These are phyloP conservation scores for Strix uralensis DNA, from an alignment of 2,113 vertebrate genomes.

Conservation along the genomic window DNA sequence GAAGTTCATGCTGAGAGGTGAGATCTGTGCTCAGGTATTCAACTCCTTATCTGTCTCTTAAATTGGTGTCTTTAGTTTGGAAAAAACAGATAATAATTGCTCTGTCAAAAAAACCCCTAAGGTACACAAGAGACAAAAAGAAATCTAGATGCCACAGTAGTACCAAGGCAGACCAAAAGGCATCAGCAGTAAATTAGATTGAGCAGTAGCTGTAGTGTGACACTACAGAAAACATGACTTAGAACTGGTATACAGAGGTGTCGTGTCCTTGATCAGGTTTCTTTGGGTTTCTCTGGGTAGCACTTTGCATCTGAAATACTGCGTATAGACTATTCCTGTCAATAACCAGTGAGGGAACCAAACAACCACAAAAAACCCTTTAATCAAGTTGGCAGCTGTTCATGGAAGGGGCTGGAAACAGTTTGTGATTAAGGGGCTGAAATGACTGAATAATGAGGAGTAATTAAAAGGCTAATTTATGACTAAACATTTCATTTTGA, in stretches of 20 bases:
- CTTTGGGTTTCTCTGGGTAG: neutral
- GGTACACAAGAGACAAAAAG: neutral
- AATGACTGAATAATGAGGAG: constrained; percentile 20
- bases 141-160: neutral
- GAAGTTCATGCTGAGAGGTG: neutral
- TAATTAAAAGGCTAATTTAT: constrained; percentile 39
- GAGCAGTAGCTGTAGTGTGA: neutral
- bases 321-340: neutral
- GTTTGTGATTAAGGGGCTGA: neutral
- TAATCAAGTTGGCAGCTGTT: neutral
- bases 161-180: neutral
- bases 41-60: neutral
- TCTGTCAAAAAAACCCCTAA: neutral
- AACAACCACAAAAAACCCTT: neutral
- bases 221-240: neutral
- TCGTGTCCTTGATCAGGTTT: neutral
- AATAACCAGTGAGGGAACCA: neutral
- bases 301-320: neutral
- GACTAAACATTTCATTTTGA: constrained; percentile 21
- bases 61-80: neutral
- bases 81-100: neutral
- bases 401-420: neutral
- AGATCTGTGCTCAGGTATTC: neutral
- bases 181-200: neutral
- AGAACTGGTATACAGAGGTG: neutral